phyloP scores from a whole-genome alignment of 2,888 invertebrate genomes.

The Podotricha telesiphe region DNA sequence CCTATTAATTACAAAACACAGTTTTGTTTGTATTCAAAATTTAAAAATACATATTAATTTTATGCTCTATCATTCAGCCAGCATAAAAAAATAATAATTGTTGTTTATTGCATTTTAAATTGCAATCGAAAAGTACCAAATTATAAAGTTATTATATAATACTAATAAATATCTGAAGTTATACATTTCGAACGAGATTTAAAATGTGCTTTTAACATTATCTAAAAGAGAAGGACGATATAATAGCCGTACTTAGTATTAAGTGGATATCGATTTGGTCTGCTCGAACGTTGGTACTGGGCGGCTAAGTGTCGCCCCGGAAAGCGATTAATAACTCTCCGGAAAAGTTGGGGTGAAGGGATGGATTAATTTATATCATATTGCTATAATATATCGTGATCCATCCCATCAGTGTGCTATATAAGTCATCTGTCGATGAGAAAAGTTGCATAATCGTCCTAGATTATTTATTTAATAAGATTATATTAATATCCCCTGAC shows the following conservation, averaged over 20 bases:
- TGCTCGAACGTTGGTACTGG: slow-evolving; percentile 33
- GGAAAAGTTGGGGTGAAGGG: slow-evolving; percentile 63
- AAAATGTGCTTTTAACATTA: background rate
- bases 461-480: background rate
- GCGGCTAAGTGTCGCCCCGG: slow-evolving; percentile 62
- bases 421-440: background rate
- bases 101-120: too few relatives aligned
- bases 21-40: too few relatives aligned
- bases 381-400: background rate
- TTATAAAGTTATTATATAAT: background rate
- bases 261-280: slow-evolving; percentile 38
- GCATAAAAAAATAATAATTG: too few relatives aligned
- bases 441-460: background rate
- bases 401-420: background rate
- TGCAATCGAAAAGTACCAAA: too few relatives aligned
- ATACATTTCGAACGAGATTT: background rate
- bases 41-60: too few relatives aligned
- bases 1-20: too few relatives aligned
- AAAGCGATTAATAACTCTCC: slow-evolving; percentile 70
- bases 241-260: slow-evolving; percentile 23
- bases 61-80: too few relatives aligned
- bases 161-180: background rate
- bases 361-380: slow-evolving; percentile 46
- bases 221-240: slow-evolving; percentile 2
- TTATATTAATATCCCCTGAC: too few relatives aligned